Base-by-base conservation (phyloP, 2,888 invertebrate genomes). In the Sarcophaga subvicina region DNA sequence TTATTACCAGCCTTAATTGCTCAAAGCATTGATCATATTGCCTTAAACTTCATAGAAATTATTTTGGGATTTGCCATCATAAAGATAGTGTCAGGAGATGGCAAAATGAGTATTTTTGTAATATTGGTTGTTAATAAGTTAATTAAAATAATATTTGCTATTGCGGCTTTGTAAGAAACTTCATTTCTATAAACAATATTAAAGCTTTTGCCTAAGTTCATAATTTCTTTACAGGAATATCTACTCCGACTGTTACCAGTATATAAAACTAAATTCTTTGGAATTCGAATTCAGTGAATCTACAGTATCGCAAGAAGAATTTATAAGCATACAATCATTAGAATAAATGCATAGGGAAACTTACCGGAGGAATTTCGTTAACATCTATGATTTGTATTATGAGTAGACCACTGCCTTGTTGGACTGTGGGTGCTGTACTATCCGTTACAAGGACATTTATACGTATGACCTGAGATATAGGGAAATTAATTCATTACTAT, bases 401-500 rank as follows among this genome's bases (percentile, higher is more conserved):
- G 27, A 95, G 91, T 88, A 95, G 93, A 6, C 95, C 95, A 82
- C 92, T 94, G 95, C 98, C 98, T 93, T 96, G 96, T 90, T 98
- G 98, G 0, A 96, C 93, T 0, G 95, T 95, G 0, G 96, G 95
- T 0, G 98, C 98, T 0, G 97, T 96, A 0, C 96, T 96, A 91
- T 98, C 98, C 0, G 96, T 96, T 3, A 93, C 98, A 22, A 96
- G 93, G 1, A 98, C 96, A 0, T 97, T 96, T 75, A 98, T 95
- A 17, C 97, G 95, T 45, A 98, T 95, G 0, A 97, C 96, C 91
- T 91, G 66, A 0, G 87, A 86, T 25, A 37, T 37, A 67, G 22
- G 3, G 11, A 49, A 66, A 25, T 25, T 6, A 20, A 27, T 72
- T 70, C 11, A 66, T 25, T 25, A 25, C 27, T 37, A 0, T 62